A percentile compares a stretch with the other conserved stretches of the same genome.
phyloP scores from a whole-genome alignment of 2,797 vertebrate species.

The Sebastes itinus region DNA sequence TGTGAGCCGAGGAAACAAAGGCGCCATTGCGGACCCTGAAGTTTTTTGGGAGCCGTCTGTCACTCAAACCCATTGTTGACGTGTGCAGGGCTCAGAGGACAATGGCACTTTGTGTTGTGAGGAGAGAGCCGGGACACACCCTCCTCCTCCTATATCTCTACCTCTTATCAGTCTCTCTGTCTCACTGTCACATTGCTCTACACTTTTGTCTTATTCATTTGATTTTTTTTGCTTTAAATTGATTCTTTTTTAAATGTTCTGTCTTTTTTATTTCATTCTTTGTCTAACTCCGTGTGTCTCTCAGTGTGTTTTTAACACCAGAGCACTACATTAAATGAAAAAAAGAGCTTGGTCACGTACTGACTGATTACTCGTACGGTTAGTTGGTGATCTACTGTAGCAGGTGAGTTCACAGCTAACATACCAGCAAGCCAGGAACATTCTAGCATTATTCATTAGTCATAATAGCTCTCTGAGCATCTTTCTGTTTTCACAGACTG shows the following conservation, averaged over 20 bases:
- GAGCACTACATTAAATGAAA: background rate
- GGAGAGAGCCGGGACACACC: slow-evolving; percentile 57
- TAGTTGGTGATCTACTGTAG: background rate
- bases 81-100: slow-evolving; percentile 69
- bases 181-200: slow-evolving; percentile 18
- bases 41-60: slow-evolving; percentile 74
- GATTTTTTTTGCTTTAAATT: background rate
- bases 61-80: slow-evolving; percentile 82
- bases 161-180: slow-evolving; percentile 33
- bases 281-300: background rate
- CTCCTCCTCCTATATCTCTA: slow-evolving; percentile 49
- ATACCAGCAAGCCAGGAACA: background rate
- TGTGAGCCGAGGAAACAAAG: slow-evolving; percentile 73
- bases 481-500: background rate
- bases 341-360: background rate
- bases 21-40: slow-evolving; percentile 67
- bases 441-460: background rate
- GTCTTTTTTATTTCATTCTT: background rate
- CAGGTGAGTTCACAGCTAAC: background rate
- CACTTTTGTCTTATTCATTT: background rate
- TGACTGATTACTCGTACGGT: background rate
- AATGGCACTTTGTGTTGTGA: slow-evolving; percentile 75
- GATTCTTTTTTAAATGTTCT: background rate
- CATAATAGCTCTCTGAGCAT: background rate
- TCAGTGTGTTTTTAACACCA: background rate